Evolutionary conservation across 2,888 invertebrate genomes (phyloP), one percentile per base, ranked within the genome.

Genomic region (Hololepta plana): DNA sequence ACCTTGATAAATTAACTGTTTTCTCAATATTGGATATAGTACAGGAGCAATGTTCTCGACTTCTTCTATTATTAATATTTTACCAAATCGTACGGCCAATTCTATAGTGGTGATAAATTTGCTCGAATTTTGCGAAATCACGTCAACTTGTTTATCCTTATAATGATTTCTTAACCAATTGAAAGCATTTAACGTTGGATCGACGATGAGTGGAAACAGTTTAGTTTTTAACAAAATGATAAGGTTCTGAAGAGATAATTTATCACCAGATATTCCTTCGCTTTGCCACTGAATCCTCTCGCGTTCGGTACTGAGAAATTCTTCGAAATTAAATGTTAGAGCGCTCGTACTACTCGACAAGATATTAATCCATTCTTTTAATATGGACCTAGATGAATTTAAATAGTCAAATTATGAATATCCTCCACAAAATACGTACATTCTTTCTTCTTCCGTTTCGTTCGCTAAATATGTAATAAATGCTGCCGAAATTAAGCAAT

Each of bases 221-320:
- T 65, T 64, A 5, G 41, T 38, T 50, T 52, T 32, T 16, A 44
- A 45, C 31, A 6, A 27, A 25, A 31, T 19, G 25, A 81, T 63
- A 4, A 79, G 84, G 51, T 87, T 88, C 53, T 87, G 81, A 25
- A 79, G 55, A 3, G 81, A 79, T 6, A 80, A 59, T 29, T 65
- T 65, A 50, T 85, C 84, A 1, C 73, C 67, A 0, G 87, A 76
- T 4, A 91, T 56, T 0, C 88, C 87, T 44, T 85, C 79, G 1
- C 74, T 67, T 45, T 80, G 76, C 88, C 90, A 91, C 36, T 73
- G 70, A 24, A 90, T 52, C 42, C 79, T 72, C 40, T 84, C 81
- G 32, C 74, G 62, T 52, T 84, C 81, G 0, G 65, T 61, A 23
- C 65, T 62, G 27, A 74, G 49, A 41, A 72, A 71, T 23, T 51